Conservation (phyloP, 2,113 vertebrate genomes). For the Laticauda colubrina region DNA sequence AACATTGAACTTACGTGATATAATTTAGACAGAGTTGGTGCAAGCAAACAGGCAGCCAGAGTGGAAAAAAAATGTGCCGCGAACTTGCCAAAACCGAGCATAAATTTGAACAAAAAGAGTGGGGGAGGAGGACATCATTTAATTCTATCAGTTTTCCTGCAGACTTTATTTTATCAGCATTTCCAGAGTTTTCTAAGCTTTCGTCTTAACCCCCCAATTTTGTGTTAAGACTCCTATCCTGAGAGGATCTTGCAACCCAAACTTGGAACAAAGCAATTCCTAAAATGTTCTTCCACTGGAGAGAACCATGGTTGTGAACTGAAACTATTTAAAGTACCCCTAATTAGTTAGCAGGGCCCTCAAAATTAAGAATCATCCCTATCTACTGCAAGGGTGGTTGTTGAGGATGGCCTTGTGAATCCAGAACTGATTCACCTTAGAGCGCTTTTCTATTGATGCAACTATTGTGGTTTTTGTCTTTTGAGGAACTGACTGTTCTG, state of each 20-base stretch:
- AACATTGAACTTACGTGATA: neutral
- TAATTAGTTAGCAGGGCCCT: neutral
- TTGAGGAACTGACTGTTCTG: neutral
- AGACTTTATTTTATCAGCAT: neutral
- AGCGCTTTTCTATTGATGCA: neutral
- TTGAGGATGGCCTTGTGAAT: neutral
- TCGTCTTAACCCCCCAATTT: neutral
- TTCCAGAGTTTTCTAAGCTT: neutral
- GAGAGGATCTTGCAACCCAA: neutral
- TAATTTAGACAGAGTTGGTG: neutral
- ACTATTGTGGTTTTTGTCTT: neutral
- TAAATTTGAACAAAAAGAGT: neutral
- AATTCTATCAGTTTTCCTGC: neutral
- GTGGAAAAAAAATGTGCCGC: neutral
- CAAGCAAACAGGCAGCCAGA: neutral
- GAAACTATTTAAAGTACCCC: neutral
- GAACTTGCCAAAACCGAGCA: neutral
- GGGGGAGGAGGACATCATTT: too few relatives aligned
- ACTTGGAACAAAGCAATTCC: neutral
- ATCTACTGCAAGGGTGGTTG: neutral
- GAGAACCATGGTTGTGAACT: neutral
- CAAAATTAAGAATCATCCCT: neutral
- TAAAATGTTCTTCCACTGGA: neutral
- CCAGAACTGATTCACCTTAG: neutral
- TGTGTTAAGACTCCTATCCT: neutral